These are phyloP conservation scores for Pleuronectes platessa DNA, from an alignment of 2,113 vertebrate species.

Conservation along the genomic window DNA sequence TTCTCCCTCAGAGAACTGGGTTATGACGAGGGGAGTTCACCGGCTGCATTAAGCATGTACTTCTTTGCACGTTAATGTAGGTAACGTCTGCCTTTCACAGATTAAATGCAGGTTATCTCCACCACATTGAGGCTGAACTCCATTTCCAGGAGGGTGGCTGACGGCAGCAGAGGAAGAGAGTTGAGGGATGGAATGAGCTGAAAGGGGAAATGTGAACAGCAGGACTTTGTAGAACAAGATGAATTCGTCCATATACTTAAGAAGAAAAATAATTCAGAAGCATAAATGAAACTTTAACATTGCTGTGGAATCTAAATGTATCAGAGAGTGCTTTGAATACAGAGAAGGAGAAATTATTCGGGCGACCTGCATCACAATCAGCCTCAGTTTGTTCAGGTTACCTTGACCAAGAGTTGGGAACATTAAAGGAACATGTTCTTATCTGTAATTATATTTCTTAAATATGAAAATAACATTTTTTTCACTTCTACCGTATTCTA, in stretches of 20 bases:
- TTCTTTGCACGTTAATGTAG: not conserved
- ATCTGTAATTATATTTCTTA: not conserved
- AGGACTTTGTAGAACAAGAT: not conserved
- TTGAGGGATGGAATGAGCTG: not conserved
- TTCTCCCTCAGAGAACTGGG: not conserved
- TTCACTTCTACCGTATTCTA: too few species aligned
- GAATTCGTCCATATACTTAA: not conserved
- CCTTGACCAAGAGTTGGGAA: not conserved
- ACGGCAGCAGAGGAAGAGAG: not conserved
- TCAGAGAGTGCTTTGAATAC: not conserved
- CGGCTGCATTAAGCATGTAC: not conserved
- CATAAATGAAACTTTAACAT: not conserved
- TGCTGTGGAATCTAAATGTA: not conserved
- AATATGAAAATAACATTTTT: too few species aligned
- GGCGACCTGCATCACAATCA: not conserved
- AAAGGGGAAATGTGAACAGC: not conserved
- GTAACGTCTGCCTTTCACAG: not conserved
- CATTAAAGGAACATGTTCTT: not conserved
- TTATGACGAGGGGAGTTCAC: not conserved
- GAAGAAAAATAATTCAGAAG: not conserved
- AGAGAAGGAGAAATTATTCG: not conserved
- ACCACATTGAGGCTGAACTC: not conserved
- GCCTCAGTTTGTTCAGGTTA: slow-evolving; percentile 7
- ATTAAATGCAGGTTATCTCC: not conserved
- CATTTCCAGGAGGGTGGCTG: not conserved